A percentile compares a stretch with the other conserved stretches of the same genome.
Evolutionary conservation across 2,888 invertebrate genomes (phyloP).

Genomic region (Cryptocheilus praepositus): DNA sequence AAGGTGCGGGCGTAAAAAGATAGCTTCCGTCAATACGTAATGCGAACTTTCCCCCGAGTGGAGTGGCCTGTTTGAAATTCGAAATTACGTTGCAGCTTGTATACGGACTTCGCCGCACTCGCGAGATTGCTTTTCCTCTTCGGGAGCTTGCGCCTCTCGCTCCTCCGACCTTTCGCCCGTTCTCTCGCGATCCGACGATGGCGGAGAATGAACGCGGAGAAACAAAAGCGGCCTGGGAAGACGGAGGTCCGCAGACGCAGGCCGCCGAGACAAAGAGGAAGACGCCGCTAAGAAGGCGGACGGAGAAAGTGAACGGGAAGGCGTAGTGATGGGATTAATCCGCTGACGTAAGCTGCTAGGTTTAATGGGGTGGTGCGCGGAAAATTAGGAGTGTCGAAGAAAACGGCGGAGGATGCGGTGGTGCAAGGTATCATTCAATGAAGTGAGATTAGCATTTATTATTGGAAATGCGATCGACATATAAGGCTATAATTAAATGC

Average conservation of each 20-base stretch:
- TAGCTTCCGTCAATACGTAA: no score
- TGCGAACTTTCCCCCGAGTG: no score
- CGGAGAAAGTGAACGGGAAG: not conserved
- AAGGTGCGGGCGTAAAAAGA: no score
- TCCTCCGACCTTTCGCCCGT: not conserved
- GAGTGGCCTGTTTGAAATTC: slow-evolving; percentile 32
- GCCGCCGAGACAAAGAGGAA: not conserved
- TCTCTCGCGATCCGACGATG: not conserved
- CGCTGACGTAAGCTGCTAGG: no score
- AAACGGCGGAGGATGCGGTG: no score
- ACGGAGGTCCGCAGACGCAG: slow-evolving; percentile 6
- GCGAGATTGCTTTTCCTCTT: slow-evolving; percentile 37
- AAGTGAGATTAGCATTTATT: no score
- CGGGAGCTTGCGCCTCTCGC: not conserved
- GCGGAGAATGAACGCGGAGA: slow-evolving; percentile 17
- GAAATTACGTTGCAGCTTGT: slow-evolving; percentile 28
- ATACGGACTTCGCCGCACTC: slow-evolving; percentile 30
- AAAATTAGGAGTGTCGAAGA: no score
- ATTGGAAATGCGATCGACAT: no score
- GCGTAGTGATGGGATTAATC: no score
- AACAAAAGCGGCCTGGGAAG: slow-evolving; percentile 21
- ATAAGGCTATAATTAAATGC: no score
- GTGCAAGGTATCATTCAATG: no score
- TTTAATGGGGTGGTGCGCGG: no score
- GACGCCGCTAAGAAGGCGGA: slow-evolving; percentile 20